A percentile compares a stretch with the other conserved stretches of the same genome.
Conservation (phyloP, 1,140 invertebrate genomes). For the Ectropis grisescens region DNA sequence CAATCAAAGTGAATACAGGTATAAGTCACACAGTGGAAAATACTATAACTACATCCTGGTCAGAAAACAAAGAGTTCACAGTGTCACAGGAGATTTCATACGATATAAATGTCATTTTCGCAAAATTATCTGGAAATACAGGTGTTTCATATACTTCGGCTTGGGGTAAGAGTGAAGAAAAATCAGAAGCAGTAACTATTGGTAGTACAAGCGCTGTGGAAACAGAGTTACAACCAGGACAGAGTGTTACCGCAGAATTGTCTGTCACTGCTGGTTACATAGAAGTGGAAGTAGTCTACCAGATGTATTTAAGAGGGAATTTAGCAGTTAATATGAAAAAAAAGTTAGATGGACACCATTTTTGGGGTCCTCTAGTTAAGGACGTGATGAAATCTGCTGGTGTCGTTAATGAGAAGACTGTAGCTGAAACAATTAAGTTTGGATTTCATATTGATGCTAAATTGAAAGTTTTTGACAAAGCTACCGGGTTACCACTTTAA, state of each 20-base stretch:
- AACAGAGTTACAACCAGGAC: slow-evolving; percentile 35
- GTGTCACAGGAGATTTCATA: slow-evolving; percentile 33
- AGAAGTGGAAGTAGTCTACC: slow-evolving; percentile 37
- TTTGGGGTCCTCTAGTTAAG: slow-evolving; percentile 35
- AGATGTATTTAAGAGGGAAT: slow-evolving; percentile 26
- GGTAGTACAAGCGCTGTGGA: slow-evolving; percentile 36
- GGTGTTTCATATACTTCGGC: slow-evolving; percentile 21
- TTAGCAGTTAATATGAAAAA: slow-evolving; percentile 37
- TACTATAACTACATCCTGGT: slow-evolving; percentile 34
- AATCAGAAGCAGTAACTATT: slow-evolving; percentile 32
- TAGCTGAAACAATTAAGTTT: slow-evolving; percentile 27
- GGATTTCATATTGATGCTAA: slow-evolving; percentile 33
- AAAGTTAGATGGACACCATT: slow-evolving; percentile 32
- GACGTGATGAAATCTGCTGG: slow-evolving; percentile 28
- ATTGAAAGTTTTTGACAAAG: slow-evolving; percentile 38
- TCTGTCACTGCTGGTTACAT: slow-evolving; percentile 31
- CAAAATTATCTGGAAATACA: slow-evolving; percentile 24
- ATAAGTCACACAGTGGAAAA: slow-evolving; percentile 45
- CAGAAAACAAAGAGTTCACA: slow-evolving; percentile 21
- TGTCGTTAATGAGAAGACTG: slow-evolving; percentile 23
- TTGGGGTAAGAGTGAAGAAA: slow-evolving; percentile 36
- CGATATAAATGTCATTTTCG: slow-evolving; percentile 28
- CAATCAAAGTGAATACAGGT: slow-evolving; percentile 45
- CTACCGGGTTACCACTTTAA: slow-evolving; percentile 19
- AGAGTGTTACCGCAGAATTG: slow-evolving; percentile 32